A percentile compares a stretch with the other conserved stretches of the same genome.
These are phyloP conservation scores for Oryzias dopingdopingensis DNA, from an alignment of 2,797 vertebrate genomes.

Conservation along the genomic window DNA sequence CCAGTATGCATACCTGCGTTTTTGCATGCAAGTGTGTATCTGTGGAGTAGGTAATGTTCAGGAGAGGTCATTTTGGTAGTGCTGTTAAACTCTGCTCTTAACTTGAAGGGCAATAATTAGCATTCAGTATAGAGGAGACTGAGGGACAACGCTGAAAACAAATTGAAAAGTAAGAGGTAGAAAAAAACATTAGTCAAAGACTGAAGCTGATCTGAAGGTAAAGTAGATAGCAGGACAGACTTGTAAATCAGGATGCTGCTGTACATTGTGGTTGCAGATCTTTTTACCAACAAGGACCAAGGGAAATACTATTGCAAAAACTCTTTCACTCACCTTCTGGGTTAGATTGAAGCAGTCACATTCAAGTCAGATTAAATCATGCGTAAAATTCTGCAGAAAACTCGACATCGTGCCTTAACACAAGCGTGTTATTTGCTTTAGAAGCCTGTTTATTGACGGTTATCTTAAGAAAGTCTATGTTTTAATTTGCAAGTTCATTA, in stretches of 20 bases:
- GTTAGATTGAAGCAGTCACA: not conserved
- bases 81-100: conserved; percentile 49
- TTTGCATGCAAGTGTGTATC: conserved; percentile 4
- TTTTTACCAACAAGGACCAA: conserved; percentile 32
- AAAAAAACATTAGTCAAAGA: conserved; percentile 14
- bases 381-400: conserved; percentile 7
- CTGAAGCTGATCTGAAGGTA: not conserved
- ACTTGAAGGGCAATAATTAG: conserved; percentile 62
- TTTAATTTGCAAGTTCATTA: too few species aligned
- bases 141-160: conserved; percentile 15
- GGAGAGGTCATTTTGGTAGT: conserved; percentile 52
- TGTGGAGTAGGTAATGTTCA: conserved; percentile 44
- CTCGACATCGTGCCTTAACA: conserved; percentile 2
- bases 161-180: conserved; percentile 27
- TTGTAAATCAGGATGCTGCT: conserved; percentile 18
- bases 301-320: conserved; percentile 15
- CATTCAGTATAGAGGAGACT: conserved; percentile 36
- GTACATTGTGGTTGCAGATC: conserved; percentile 22
- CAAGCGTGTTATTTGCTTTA: not conserved
- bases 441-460: too few species aligned
- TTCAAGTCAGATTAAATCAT: conserved; percentile 6
- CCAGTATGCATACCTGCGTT: conserved; percentile 8
- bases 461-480: too few species aligned
- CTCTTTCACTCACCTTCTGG: conserved; percentile 22
- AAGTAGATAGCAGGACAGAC: not conserved